A percentile compares a stretch with the other conserved stretches of the same genome.
Evolutionary conservation across 37 sponge, comb jelly and placozoan species (phyloP).

Genomic region (Axinella damicornis): DNA sequence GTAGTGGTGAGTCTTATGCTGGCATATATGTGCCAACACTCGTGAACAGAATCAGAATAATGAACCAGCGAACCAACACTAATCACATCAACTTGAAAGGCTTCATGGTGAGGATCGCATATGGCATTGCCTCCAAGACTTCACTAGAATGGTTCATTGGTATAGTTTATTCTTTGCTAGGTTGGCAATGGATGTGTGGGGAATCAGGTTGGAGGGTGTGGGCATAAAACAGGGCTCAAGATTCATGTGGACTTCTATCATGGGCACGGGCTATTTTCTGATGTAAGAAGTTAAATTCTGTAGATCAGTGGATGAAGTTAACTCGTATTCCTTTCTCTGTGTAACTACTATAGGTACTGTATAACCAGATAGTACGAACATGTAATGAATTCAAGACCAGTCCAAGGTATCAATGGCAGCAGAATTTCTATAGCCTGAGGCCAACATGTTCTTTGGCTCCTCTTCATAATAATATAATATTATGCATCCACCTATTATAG

Average conservation of each 20-base stretch:
- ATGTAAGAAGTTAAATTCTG: conserved; percentile 30
- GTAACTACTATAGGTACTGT: conserved; percentile 14
- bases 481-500: too few relatives aligned
- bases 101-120: conserved; percentile 48
- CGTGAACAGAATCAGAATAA: conserved; percentile 25
- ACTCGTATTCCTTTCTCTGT: too few relatives aligned
- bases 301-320: too few relatives aligned
- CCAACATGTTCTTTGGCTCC: too few relatives aligned
- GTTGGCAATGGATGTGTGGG: conserved; percentile 88
- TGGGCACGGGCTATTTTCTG: conserved; percentile 61
- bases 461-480: too few relatives aligned
- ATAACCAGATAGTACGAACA: background rate
- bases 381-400: conserved; percentile 19
- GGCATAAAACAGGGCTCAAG: conserved; percentile 32
- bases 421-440: too few relatives aligned
- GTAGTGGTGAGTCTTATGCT: conserved; percentile 87
- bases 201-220: conserved; percentile 69
- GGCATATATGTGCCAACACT: conserved; percentile 88
- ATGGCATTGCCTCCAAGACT: too few relatives aligned
- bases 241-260: conserved; percentile 71
- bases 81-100: conserved; percentile 76
- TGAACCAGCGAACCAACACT: conserved; percentile 30
- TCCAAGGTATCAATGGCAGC: too few relatives aligned
- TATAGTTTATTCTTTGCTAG: too few relatives aligned
- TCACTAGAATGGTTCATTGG: too few relatives aligned